Conservation (phyloP, 1,140 invertebrate species). For the Paralvinella palmiformis region DNA sequence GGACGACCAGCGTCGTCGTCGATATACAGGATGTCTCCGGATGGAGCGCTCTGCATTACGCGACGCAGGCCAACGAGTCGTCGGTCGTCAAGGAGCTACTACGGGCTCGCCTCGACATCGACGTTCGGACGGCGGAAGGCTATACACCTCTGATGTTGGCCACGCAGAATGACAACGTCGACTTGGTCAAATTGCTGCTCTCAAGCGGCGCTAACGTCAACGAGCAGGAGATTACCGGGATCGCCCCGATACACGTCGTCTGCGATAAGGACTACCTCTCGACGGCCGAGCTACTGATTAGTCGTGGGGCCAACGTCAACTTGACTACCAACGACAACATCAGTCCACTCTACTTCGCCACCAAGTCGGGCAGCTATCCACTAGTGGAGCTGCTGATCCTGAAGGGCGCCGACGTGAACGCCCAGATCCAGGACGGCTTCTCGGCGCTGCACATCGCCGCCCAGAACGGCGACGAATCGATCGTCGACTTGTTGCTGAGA, state of each 20-base stretch:
- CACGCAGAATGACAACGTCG: constrained; percentile 8
- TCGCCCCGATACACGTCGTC: constrained; percentile 17
- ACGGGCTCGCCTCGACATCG: neutral
- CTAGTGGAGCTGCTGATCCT: constrained; percentile 10
- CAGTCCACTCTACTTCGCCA: constrained; percentile 17
- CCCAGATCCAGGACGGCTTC: constrained; percentile 14
- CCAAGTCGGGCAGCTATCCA: constrained; percentile 1
- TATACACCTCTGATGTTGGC: constrained; percentile 20
- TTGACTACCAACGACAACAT: constrained; percentile 11
- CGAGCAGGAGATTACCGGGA: constrained; percentile 15
- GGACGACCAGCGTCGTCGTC: constrained; percentile 34
- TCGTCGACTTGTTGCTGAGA: constrained; percentile 15
- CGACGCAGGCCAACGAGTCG: constrained; percentile 10
- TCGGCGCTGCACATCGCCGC: constrained; percentile 21
- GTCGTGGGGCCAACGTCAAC: constrained; percentile 9
- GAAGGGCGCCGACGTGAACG: neutral
- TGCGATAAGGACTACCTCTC: constrained; percentile 14
- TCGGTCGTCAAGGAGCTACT: constrained; percentile 1
- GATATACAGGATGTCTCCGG: constrained; percentile 14
- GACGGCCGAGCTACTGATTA: constrained; percentile 7
- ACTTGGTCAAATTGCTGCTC: neutral
- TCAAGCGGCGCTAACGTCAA: neutral
- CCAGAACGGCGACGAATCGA: constrained; percentile 15
- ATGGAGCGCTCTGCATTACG: constrained; percentile 36
- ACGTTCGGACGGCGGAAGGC: constrained; percentile 18